These are phyloP conservation scores for Aix galericulata DNA, from an alignment of 2,113 vertebrate species.

Conservation along the genomic window DNA sequence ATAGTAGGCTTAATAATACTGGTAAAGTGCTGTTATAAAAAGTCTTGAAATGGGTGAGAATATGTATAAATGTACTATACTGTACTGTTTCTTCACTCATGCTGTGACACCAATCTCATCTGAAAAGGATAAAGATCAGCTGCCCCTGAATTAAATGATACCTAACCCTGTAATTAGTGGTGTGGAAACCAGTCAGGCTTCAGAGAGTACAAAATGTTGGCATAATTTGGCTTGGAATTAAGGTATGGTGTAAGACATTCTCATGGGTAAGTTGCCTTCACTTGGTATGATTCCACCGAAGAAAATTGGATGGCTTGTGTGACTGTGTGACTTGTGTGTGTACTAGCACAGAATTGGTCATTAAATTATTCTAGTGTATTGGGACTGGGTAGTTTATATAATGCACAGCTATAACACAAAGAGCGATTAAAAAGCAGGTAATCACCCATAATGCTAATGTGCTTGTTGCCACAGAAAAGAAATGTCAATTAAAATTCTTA, in stretches of 20 bases:
- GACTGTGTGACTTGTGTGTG: neutral
- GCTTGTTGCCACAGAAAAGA: slow-evolving; percentile 39
- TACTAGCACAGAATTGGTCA: neutral
- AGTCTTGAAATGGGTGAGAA: neutral
- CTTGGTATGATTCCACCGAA: neutral
- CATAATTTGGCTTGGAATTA: neutral
- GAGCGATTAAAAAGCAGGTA: slow-evolving; percentile 63
- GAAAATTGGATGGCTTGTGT: neutral
- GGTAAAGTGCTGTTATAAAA: neutral
- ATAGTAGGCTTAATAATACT: neutral
- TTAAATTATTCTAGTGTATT: neutral
- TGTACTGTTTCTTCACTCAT: neutral
- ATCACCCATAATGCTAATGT: slow-evolving; percentile 50
- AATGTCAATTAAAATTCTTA: slow-evolving; percentile 64
- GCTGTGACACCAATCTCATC: neutral
- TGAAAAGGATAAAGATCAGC: neutral
- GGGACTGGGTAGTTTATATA: neutral
- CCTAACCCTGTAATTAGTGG: neutral
- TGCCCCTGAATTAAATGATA: neutral
- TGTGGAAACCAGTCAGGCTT: neutral
- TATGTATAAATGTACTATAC: neutral
- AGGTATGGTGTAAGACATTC: neutral
- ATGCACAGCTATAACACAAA: slow-evolving; percentile 38
- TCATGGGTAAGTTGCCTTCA: neutral
- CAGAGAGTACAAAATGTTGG: neutral